Conservation (phyloP, 2,888 invertebrate genomes). For the Magallana nippona region DNA sequence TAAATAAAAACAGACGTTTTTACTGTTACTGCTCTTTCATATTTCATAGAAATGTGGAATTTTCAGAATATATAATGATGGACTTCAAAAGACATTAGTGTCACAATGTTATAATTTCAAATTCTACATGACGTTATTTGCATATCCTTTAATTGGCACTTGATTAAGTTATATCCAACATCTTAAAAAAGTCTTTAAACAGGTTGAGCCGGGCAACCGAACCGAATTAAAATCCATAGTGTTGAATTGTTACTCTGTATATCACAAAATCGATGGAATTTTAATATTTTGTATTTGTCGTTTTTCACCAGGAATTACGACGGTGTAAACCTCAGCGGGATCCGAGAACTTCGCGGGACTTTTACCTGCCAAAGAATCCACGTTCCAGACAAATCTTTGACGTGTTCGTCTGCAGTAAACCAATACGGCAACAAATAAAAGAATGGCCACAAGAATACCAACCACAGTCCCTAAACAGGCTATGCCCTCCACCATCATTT, state of each 20-base stretch:
- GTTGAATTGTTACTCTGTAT: neutral
- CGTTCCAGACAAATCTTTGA: slow-evolving; percentile 8
- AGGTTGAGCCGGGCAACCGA: too few species aligned
- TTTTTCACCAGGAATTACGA: neutral
- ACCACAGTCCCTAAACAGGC: neutral
- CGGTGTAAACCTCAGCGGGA: neutral
- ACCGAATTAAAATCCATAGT: too few species aligned
- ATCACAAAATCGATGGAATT: neutral
- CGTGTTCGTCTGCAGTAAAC: slow-evolving; percentile 3
- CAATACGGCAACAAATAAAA: neutral
- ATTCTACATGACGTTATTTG: too few species aligned
- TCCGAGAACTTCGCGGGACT: neutral
- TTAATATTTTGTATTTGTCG: neutral
- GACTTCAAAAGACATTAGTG: too few species aligned
- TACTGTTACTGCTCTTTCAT: too few species aligned
- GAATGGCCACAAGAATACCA: neutral
- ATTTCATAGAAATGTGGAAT: too few species aligned
- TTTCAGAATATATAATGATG: too few species aligned
- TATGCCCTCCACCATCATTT: slow-evolving; percentile 29
- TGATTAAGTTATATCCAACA: too few species aligned
- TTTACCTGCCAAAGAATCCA: neutral
- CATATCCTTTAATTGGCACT: too few species aligned
- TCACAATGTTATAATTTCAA: too few species aligned
- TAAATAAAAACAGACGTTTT: too few species aligned
- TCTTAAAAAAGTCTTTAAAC: too few species aligned